Evolutionary conservation across 1,140 invertebrate genomes (phyloP).

Genomic region (Brachystomella parvula): DNA sequence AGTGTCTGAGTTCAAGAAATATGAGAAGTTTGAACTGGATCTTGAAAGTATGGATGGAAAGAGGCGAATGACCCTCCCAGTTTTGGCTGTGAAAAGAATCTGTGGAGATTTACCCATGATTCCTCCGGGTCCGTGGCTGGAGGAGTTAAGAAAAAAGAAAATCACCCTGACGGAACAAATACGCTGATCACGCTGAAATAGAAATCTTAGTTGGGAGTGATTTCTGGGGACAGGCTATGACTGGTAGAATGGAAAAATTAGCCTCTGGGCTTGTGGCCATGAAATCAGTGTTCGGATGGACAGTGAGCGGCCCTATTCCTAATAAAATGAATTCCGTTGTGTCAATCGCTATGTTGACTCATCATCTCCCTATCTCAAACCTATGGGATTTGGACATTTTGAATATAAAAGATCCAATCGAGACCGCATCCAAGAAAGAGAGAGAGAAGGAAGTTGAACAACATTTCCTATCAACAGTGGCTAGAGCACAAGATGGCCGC

Average conservation of each 20-base stretch:
- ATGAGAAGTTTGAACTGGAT: background rate
- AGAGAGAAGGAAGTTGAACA: constrained; percentile 32
- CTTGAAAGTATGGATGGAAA: background rate
- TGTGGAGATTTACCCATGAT: background rate
- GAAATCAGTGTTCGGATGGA: constrained; percentile 13
- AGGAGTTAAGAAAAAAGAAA: background rate
- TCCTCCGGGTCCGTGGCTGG: background rate
- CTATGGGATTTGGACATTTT: constrained; percentile 42
- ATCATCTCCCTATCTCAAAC: constrained; percentile 37
- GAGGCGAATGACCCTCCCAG: background rate
- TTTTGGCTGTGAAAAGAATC: background rate
- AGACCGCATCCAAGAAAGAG: constrained; percentile 36
- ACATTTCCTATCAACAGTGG: constrained; percentile 40
- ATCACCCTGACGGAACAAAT: constrained; percentile 2
- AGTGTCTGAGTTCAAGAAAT: background rate
- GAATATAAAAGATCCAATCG: constrained; percentile 41
- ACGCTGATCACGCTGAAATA: background rate
- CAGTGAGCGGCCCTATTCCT: constrained; percentile 16
- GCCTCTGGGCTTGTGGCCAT: constrained; percentile 3
- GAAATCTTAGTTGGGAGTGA: constrained; percentile 9
- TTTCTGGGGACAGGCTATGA: background rate
- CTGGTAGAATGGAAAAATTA: background rate
- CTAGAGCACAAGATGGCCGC: constrained; percentile 33
- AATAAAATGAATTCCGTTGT: constrained; percentile 2
- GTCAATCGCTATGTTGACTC: constrained; percentile 18